Base-by-base conservation (phyloP, 1,140 invertebrate species). In the Saccostrea echinata region DNA sequence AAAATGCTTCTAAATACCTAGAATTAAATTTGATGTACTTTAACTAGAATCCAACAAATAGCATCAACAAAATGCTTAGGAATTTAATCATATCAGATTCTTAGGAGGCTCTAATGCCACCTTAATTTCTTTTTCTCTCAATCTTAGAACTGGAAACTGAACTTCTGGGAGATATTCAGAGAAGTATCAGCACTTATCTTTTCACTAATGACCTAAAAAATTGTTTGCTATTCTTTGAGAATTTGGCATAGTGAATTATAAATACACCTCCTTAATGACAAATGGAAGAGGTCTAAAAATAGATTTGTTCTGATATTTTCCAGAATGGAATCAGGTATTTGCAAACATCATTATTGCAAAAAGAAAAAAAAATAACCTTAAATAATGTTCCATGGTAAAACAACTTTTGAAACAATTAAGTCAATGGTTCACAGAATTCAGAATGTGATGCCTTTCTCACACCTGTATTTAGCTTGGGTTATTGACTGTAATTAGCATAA, bases 181-280 rank as follows among this genome's bases (percentile, higher is more conserved):
- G 12, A 86, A 35, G 30, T 18, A 84, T 82, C 35, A 33, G 30
- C 33, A 53, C 12, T 30, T 84, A 33, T 27, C 68, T 76, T 33
- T 30, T 30, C 68, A 76, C 68, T 76, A 76, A 76, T 76, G 68
- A 76, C 30, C 68, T 30, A 76, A 76, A 76, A 18, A 76, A 76
- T 16, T 16, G 30, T 4, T 30, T 33, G 68, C 24, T 76, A 76
- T 27, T 76, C 30, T 76, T 76, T 30, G 24, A 12, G 55, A n/a
- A 61, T 18, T 16, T 61, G 68, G 27, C 24, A 76, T 76, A 30
- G 16, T 76, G 68, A 30, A 27, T 30, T 76, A 76, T 76, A 76
- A 76, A 76, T 33, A 76, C 12, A 33, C 68, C 68, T 76, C 27
- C 68, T 16, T 76, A 24, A 76, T 30, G 24, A 76, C 27, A 76